phyloP scores from a whole-genome alignment of 2,888 invertebrate genomes.

The Scaptomyza parva region DNA sequence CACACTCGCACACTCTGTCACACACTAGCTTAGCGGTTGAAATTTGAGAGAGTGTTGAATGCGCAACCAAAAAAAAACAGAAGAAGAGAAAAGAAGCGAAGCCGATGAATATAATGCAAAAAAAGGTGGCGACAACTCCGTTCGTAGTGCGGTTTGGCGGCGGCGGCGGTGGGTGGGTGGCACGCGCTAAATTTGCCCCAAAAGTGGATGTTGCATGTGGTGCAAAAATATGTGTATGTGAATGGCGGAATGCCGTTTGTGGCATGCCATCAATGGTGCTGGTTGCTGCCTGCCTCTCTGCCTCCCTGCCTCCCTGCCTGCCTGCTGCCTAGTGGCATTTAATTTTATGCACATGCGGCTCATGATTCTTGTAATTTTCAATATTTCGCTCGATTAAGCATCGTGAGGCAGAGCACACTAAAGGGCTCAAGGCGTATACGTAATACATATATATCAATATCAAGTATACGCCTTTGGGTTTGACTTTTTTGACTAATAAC shows the following conservation, averaged over 20 bases:
- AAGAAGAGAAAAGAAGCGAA: neutral
- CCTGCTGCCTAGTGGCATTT: conserved; percentile 50
- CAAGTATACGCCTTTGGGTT: conserved; percentile 3
- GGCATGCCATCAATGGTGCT: conserved; percentile 13
- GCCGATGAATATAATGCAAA: neutral
- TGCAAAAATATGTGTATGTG: conserved; percentile 2
- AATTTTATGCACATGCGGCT: conserved; percentile 60
- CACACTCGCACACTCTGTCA: no score
- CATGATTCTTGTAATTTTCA: conserved; percentile 55
- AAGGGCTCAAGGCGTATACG: conserved; percentile 20
- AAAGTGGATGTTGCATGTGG: conserved; percentile 37
- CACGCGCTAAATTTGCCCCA: conserved; percentile 52
- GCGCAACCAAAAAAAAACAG: conserved; percentile 7
- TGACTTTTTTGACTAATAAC: no score
- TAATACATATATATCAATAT: conserved; percentile 12
- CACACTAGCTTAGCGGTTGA: conserved; percentile 17
- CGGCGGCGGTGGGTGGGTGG: conserved; percentile 48
- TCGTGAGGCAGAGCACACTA: no score
- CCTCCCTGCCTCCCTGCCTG: no score
- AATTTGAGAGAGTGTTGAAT: conserved; percentile 47
- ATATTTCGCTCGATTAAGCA: conserved; percentile 60
- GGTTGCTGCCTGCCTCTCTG: conserved; percentile 14
- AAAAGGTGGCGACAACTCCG: conserved; percentile 29
- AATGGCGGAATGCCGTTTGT: conserved; percentile 13
- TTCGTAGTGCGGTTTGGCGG: no score